Base-by-base conservation (phyloP, 2,113 vertebrate species). In the Sphaerodactylus townsendi region DNA sequence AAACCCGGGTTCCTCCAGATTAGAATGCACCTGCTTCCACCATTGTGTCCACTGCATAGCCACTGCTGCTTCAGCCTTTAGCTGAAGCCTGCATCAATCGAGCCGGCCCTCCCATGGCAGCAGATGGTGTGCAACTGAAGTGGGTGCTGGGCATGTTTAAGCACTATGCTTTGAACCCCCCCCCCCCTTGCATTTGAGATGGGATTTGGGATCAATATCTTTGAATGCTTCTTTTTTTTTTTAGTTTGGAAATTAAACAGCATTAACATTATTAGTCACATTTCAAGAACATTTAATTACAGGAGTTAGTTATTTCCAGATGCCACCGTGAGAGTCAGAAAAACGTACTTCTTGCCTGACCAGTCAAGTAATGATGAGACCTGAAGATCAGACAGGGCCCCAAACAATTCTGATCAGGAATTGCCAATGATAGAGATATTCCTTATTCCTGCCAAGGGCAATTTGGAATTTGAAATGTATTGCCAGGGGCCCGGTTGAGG, bases 281-380 rank as follows among this genome's bases (percentile, higher is more conserved):
- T 89, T 91, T 87, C 87, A 8, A 64, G 71, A 41, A 87, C 25
- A 90, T 86, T n/a, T 35, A 37, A 92, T 93, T 89, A 93, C 64
- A 53, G 87, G 87, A 77, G 85, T 93, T 95, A 90, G 91, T 95
- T 90, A 85, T 85, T 93, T 59, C 73, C 71, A 70, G 88, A 74
- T 41, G 87, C 88, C 46, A 89, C 86, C 91, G 91, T 74, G 15
- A 71, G 92, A 93, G 94, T 92, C 93, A 94, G 92, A 92, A 94
- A 62, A 95, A 95, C 84, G 90, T 91, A 94, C 92, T 62, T 64
- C 72, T 39, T 10, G 35, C 59, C 56, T 59, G 79, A 70, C 6
- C 17, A 30, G 68, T 35, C 87, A 48, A 79, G 76, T 78, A 88
- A 86, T 87, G 88, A 76, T 28, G 87, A n/a, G n/a, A n/a, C n/a